Conservation (phyloP, 2,888 invertebrate species). For the Gastrophysa polygoni region DNA sequence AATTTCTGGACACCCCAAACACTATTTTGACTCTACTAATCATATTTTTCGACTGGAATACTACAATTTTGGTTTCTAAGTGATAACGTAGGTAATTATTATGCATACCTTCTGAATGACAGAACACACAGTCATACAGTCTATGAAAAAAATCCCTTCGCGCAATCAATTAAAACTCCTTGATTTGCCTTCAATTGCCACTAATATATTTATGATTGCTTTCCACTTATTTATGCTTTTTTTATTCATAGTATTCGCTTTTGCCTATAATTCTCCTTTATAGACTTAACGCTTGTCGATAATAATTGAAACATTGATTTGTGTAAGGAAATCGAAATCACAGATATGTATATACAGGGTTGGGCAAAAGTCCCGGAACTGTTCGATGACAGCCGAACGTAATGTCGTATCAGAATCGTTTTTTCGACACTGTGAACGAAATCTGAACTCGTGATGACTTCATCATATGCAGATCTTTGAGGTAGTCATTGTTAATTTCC, state of each 20-base stretch:
- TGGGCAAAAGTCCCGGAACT: no score
- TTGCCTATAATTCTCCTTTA: conserved; percentile 12
- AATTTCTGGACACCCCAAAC: no score
- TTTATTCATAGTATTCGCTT: conserved; percentile 12
- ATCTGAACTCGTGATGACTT: no score
- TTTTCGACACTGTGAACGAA: no score
- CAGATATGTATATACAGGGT: no score
- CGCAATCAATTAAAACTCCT: conserved; percentile 18
- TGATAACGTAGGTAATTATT: neutral
- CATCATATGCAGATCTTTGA: no score
- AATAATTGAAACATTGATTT: conserved; percentile 4
- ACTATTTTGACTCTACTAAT: no score
- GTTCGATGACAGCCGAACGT: no score
- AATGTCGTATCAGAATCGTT: no score
- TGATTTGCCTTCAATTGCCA: conserved; percentile 33
- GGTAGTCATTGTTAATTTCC: no score
- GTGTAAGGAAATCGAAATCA: conserved; percentile 7
- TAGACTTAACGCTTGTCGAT: conserved; percentile 4
- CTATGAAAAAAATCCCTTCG: neutral
- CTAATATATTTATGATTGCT: conserved; percentile 35
- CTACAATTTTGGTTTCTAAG: neutral
- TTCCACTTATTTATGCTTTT: conserved; percentile 26
- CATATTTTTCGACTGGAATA: no score
- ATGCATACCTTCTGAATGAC: neutral
- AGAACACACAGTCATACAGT: no score